Base-by-base conservation (phyloP, 1,140 invertebrate species). In the Lasioglossum baleicum region DNA sequence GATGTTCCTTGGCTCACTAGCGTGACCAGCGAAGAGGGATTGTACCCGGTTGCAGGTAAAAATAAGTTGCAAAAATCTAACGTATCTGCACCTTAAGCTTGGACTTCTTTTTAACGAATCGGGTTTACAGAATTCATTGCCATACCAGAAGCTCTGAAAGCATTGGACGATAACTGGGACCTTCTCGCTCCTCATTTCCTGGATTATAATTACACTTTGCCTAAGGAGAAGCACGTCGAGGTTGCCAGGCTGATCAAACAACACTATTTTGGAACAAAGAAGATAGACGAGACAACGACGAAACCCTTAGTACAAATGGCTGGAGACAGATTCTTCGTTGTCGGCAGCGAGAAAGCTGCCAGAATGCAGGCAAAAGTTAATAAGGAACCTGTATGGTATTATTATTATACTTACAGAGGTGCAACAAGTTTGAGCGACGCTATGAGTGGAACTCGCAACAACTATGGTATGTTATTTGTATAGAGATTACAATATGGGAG, bases 161-260 rank as follows among this genome's bases (percentile, higher is more conserved):
- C 94, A 20, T 79, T 95, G 22, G 93, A 95, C 65, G 84, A 92
- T 2, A 92, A 94, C 48, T 96, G 95, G 95, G 90, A 94, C 8
- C 86, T 93, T 63, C 88, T 95, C 6, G 93, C 94, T 3, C 94
- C 94, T n/a, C 86, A 93, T 82, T 91, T 95, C 7, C 93, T 95
- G 11, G 95, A 95, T 82, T 95, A 93, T 83, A 95, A 96, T 79
- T 93, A 95, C 81, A 95, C 95, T 0, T 79, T 95, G 13, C 92
- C 94, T 0, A 82, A 88, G 22, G 84, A 90, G 10, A 88, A 90
- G 26, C 93, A 94, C 7, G 69, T 83, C 0, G 87, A 90, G 42
- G 91, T 94, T 3, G 92, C 94, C 0, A 85, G 85, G 17, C 92
- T 94, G 84, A 94, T 95, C 60, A 95, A 94, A 82, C 83, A 94